Conservation (phyloP, 1,140 invertebrate species). For the Zaprionus capensis region DNA sequence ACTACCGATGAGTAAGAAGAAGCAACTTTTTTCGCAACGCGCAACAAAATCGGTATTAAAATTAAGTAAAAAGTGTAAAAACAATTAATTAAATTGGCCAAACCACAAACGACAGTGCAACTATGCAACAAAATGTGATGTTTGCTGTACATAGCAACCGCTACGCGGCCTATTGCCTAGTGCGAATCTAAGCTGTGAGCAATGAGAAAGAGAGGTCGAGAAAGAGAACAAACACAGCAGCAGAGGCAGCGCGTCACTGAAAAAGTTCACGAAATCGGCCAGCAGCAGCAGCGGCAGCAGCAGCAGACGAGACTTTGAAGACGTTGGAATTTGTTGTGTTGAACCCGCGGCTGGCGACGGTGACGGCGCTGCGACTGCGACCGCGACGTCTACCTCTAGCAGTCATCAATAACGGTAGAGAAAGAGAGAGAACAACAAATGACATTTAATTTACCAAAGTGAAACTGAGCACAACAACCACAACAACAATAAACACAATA, state of each 20-base stretch:
- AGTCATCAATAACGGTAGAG: conserved; percentile 69
- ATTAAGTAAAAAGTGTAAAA: conserved; percentile 58
- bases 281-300: conserved; percentile 29
- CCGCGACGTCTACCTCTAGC: conserved; percentile 41
- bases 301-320: conserved; percentile 56
- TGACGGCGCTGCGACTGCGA: conserved; percentile 51
- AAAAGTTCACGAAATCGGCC: conserved; percentile 55
- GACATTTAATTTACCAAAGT: conserved; percentile 69
- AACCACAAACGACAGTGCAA: conserved; percentile 39
- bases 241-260: conserved; percentile 51
- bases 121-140: conserved; percentile 65
- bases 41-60: conserved; percentile 64
- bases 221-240: conserved; percentile 45
- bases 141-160: conserved; percentile 48
- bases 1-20: conserved; percentile 51
- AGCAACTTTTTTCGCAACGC: conserved; percentile 71
- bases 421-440: conserved; percentile 61
- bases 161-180: conserved; percentile 58
- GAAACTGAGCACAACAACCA: conserved; percentile 68
- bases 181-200: conserved; percentile 69
- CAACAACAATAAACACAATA: conserved; percentile 54
- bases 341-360: conserved; percentile 46
- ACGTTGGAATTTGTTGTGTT: conserved; percentile 74
- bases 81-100: conserved; percentile 26
- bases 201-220: conserved; percentile 56